Evolutionary conservation across 2,797 vertebrate genomes (phyloP).

Genomic region (Myotis pilosus): DNA sequence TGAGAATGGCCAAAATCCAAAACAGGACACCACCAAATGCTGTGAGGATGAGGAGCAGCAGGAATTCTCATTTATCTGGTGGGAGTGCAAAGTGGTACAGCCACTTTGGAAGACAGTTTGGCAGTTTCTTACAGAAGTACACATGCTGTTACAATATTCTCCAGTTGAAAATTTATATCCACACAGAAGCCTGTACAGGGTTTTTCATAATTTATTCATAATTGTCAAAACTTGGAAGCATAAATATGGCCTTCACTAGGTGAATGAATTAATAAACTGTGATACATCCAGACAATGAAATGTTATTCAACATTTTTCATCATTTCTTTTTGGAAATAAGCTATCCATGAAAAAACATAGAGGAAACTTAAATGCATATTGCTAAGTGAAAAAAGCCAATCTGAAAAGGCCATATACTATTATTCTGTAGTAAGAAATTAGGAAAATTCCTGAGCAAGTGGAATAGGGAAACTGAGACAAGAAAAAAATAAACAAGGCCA

Average conservation of each 20-base stretch:
- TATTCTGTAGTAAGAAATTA: too few species aligned
- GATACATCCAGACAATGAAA: not conserved
- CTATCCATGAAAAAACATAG: not conserved
- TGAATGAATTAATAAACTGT: not conserved
- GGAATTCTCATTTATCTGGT: not conserved
- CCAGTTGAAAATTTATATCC: not conserved
- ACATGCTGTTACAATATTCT: not conserved
- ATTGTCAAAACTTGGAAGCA: not conserved
- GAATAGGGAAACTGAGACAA: too few species aligned
- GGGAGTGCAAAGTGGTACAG: not conserved
- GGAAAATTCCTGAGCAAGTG: too few species aligned
- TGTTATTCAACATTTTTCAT: not conserved
- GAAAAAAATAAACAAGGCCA: too few species aligned
- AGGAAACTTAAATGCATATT: not conserved
- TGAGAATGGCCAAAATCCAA: not conserved
- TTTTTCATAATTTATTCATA: not conserved
- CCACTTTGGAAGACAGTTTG: not conserved
- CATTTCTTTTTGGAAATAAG: not conserved
- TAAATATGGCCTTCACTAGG: not conserved
- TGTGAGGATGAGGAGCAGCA: not conserved
- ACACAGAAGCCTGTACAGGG: not conserved
- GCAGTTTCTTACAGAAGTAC: not conserved
- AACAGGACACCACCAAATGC: not conserved
- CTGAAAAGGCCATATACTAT: not conserved
- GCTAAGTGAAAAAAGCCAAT: not conserved